Percentiles rank a stretch among this genome's conserved stretches.
Evolutionary conservation across 2,888 invertebrate species (phyloP).

Genomic region (Drosophila rubida): DNA sequence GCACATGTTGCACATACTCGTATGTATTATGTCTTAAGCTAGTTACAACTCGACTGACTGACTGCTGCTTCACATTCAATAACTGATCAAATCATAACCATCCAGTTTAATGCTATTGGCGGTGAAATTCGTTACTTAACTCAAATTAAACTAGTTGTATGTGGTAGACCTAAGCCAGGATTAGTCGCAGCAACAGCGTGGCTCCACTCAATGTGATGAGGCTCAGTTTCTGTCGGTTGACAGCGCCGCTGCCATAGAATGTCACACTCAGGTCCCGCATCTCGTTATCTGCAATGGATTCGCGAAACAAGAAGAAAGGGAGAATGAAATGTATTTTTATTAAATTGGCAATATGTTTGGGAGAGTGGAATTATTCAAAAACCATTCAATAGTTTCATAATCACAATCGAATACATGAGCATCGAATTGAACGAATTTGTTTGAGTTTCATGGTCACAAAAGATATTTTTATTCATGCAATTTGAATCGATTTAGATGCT

Average conservation of each 20-base stretch:
- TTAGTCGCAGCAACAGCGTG: slow-evolving; percentile 60
- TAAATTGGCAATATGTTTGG: slow-evolving; percentile 7
- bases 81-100: slow-evolving; percentile 36
- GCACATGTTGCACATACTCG: slow-evolving; percentile 3
- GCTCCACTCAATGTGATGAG: slow-evolving; percentile 63
- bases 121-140: slow-evolving; percentile 74
- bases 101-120: slow-evolving; percentile 70
- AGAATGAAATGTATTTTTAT: slow-evolving; percentile 11
- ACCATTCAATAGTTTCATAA: slow-evolving; percentile 17
- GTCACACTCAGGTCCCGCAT: slow-evolving; percentile 85
- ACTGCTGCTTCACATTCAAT: not conserved
- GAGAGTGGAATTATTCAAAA: not conserved
- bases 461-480: slow-evolving; percentile 63
- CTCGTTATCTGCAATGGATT: slow-evolving; percentile 84
- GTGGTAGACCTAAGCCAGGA: slow-evolving; percentile 58
- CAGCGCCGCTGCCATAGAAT: slow-evolving; percentile 83
- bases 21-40: slow-evolving; percentile 43
- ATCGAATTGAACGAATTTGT: slow-evolving; percentile 2
- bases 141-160: slow-evolving; percentile 32
- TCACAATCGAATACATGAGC: slow-evolving; percentile 5
- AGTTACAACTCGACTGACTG: slow-evolving; percentile 40
- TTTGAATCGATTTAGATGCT: slow-evolving; percentile 53
- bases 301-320: slow-evolving; percentile 44
- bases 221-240: slow-evolving; percentile 56
- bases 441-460: slow-evolving; percentile 30